Evolutionary conservation across 2,113 vertebrate species (phyloP).

Genomic region (Ptyas mucosa): DNA sequence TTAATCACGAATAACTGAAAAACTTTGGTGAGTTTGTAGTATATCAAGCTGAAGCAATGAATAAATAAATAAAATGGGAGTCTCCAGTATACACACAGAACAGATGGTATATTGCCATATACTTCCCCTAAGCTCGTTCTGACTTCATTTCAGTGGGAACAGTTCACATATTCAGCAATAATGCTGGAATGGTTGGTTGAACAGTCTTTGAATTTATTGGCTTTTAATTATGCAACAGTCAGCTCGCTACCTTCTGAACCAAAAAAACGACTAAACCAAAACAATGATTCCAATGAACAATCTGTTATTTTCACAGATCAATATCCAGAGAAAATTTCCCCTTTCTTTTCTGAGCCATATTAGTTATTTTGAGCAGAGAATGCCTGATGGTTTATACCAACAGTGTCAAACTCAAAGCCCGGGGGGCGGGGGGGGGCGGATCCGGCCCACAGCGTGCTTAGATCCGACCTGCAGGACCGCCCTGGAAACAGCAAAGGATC

Average conservation of each 20-base stretch:
- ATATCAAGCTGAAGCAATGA: background rate
- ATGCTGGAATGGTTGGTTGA: background rate
- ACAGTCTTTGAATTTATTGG: background rate
- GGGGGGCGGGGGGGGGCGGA: too few relatives aligned
- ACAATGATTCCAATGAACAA: background rate
- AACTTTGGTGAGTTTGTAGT: background rate
- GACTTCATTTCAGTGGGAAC: background rate
- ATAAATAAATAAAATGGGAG: background rate
- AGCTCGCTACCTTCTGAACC: background rate
- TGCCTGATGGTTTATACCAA: background rate
- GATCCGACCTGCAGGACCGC: too few relatives aligned
- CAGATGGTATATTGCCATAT: background rate
- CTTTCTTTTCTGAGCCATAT: background rate
- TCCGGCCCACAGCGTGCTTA: too few relatives aligned
- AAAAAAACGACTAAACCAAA: background rate
- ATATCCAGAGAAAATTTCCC: background rate
- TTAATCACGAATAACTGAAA: background rate
- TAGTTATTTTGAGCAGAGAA: background rate
- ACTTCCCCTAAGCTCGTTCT: background rate
- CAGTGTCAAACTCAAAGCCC: too few relatives aligned
- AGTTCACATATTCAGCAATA: background rate
- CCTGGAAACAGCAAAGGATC: too few relatives aligned
- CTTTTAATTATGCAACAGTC: background rate
- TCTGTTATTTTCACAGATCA: background rate
- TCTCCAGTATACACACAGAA: background rate